phyloP scores from a whole-genome alignment of 2,888 invertebrate species.

The Bembecia ichneumoniformis region DNA sequence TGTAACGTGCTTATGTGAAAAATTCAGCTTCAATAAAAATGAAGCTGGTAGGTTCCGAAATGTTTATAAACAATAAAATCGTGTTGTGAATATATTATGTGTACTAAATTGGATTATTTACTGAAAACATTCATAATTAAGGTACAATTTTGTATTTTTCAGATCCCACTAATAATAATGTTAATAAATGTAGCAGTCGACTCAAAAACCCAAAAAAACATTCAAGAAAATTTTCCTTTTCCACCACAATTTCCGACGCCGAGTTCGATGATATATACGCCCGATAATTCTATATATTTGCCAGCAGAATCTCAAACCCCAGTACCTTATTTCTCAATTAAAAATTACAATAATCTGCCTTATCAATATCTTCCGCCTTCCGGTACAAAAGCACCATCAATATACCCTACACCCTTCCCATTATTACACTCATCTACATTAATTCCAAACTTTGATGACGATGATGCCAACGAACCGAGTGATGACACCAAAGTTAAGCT shows the following conservation, averaged over 20 bases:
- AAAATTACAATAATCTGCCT: conserved; percentile 42
- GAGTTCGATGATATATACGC: conserved; percentile 30
- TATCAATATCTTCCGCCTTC: conserved; percentile 49
- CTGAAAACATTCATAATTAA: too few relatives aligned
- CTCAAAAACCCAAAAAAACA: conserved; percentile 28
- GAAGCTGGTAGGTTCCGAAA: conserved; percentile 62
- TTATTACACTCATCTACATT: conserved; percentile 39
- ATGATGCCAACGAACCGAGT: conserved; percentile 28
- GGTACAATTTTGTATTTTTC: conserved; percentile 21
- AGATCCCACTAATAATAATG: conserved; percentile 44
- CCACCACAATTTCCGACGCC: conserved; percentile 44
- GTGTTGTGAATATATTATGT: too few relatives aligned
- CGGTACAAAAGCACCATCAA: conserved; percentile 38
- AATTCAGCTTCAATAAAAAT: conserved; percentile 50
- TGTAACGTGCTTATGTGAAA: conserved; percentile 43
- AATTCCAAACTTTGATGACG: conserved; percentile 31
- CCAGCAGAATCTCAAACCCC: conserved; percentile 52
- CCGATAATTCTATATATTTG: conserved; percentile 50
- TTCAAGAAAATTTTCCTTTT: conserved; percentile 44
- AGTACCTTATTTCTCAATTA: conserved; percentile 44
- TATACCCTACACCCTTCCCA: conserved; percentile 45
- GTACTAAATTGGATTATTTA: conserved; percentile 7
- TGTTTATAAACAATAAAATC: conserved; percentile 22
- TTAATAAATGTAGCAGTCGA: conserved; percentile 28
- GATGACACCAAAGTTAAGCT: conserved; percentile 16